Percentiles rank a stretch among this genome's conserved stretches.
Evolutionary conservation across 2,797 vertebrate genomes (phyloP).

Genomic region (Dendrocincla tyrannina): DNA sequence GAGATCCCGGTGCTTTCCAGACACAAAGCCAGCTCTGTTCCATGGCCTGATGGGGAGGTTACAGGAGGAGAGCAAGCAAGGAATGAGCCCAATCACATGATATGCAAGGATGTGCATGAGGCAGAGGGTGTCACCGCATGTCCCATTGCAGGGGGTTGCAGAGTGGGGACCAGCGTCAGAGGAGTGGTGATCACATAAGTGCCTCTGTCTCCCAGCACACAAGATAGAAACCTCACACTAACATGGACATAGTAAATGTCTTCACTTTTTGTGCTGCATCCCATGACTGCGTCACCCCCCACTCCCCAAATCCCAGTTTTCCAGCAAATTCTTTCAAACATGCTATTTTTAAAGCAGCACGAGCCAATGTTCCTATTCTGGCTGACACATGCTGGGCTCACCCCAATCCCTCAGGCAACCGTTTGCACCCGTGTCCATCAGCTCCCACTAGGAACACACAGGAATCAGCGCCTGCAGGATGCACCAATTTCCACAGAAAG

Average conservation of each 20-base stretch:
- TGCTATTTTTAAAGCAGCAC: not conserved
- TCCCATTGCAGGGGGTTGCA: not conserved
- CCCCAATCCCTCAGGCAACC: not conserved
- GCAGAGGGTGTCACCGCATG: not conserved
- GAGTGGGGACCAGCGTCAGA: not conserved
- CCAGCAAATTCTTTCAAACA: not conserved
- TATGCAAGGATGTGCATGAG: not conserved
- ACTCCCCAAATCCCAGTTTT: not conserved
- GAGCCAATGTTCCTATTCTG: not conserved
- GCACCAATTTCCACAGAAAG: not conserved
- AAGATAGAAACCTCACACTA: not conserved
- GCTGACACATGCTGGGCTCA: not conserved
- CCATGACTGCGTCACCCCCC: fast-evolving
- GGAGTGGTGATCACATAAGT: fast-evolving
- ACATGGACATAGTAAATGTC: not conserved
- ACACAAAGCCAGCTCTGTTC: constrained; percentile 29
- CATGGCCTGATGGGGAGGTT: not conserved
- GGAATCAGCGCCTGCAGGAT: not conserved
- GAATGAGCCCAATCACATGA: not conserved
- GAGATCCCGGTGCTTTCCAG: constrained; percentile 43
- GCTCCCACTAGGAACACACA: fast-evolving
- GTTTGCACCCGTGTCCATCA: not conserved
- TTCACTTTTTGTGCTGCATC: not conserved
- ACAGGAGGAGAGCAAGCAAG: not conserved
- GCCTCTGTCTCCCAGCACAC: not conserved